Conservation (phyloP, 2,797 vertebrate species). For the Kryptolebias ocellatus region DNA sequence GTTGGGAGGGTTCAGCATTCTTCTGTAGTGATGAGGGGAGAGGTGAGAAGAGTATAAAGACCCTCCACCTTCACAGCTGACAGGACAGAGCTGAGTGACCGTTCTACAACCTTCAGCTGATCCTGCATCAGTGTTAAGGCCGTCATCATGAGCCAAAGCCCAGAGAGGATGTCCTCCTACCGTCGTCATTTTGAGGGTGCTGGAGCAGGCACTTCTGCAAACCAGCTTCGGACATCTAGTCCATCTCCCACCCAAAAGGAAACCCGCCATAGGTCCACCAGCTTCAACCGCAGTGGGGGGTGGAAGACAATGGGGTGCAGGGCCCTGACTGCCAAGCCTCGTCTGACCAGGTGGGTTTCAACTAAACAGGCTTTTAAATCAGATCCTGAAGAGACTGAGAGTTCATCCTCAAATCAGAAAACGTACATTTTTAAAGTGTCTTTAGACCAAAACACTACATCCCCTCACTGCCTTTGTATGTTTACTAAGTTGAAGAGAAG, state of each 20-base stretch:
- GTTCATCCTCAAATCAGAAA: background rate
- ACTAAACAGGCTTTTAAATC: background rate
- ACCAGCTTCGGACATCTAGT: slow-evolving; percentile 72
- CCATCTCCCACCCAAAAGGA: slow-evolving; percentile 74
- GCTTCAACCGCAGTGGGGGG: slow-evolving; percentile 63
- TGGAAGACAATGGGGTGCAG: slow-evolving; percentile 55
- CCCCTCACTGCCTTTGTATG: background rate
- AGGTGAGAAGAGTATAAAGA: slow-evolving; percentile 71
- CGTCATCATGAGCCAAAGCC: slow-evolving; percentile 79
- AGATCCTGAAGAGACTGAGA: background rate
- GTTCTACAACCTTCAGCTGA: slow-evolving; percentile 18
- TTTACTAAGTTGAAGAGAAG: too few relatives aligned
- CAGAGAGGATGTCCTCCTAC: slow-evolving; percentile 84
- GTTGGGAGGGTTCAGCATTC: slow-evolving; percentile 80
- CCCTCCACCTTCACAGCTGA: background rate
- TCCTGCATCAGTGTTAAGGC: slow-evolving; percentile 21
- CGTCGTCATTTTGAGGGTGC: slow-evolving; percentile 78
- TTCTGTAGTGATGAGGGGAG: slow-evolving; percentile 51
- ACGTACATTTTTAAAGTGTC: background rate
- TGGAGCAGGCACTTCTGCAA: slow-evolving; percentile 25
- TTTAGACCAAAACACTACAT: background rate
- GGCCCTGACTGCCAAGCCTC: slow-evolving; percentile 62
- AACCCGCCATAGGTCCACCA: slow-evolving; percentile 73
- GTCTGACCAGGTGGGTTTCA: slow-evolving; percentile 71
- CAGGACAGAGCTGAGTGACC: slow-evolving; percentile 15